Evolutionary conservation across 2,888 invertebrate species (phyloP).

Genomic region (Frankliniella intonsa): DNA sequence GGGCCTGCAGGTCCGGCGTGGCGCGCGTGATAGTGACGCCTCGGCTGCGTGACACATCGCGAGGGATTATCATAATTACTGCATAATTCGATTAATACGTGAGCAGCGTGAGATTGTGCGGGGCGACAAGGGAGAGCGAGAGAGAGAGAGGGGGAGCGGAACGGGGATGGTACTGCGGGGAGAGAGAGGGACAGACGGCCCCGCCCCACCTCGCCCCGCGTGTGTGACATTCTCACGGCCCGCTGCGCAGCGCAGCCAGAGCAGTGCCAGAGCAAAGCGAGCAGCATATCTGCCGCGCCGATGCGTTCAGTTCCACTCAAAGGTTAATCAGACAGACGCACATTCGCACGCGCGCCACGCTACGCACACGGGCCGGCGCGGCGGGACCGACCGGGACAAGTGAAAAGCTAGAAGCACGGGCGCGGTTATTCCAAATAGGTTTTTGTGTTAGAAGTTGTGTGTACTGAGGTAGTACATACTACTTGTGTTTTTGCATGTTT

Average conservation of each 20-base stretch:
- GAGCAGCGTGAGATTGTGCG: constrained; percentile 18
- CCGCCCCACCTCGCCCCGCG: too few species aligned
- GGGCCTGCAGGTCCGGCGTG: too few species aligned
- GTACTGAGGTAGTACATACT: too few species aligned
- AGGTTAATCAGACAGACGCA: constrained; percentile 6
- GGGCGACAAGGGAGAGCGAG: neutral
- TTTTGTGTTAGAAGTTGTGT: too few species aligned
- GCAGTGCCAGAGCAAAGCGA: neutral
- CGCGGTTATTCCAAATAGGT: too few species aligned
- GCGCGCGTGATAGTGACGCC: too few species aligned
- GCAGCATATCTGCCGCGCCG: constrained; percentile 5
- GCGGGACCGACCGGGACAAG: too few species aligned
- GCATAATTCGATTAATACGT: constrained; percentile 20
- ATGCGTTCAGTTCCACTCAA: constrained; percentile 4
- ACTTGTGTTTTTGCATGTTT: too few species aligned
- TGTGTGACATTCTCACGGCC: constrained; percentile 10
- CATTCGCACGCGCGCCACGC: neutral
- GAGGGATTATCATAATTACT: constrained; percentile 17
- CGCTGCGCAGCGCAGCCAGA: neutral
- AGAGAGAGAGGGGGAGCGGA: neutral
- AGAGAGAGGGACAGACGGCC: constrained; percentile 6
- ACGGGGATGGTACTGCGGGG: neutral
- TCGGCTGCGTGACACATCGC: neutral
- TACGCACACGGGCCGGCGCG: too few species aligned
- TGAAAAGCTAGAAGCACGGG: too few species aligned